Conservation (phyloP, 2,113 vertebrate species). For the Anhinga rufa region DNA sequence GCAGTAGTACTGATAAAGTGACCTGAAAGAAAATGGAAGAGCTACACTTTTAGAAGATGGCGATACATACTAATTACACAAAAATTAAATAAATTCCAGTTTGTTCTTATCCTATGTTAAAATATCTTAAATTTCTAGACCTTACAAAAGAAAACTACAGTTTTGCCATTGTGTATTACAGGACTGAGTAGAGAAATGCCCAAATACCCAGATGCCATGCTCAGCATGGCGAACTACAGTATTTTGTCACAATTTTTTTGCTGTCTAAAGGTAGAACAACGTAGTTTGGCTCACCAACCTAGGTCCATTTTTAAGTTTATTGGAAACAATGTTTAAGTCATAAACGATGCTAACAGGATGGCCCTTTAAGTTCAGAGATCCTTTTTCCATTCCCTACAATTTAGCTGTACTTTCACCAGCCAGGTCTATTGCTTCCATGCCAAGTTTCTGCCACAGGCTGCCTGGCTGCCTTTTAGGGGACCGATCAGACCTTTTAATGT, state of each 20-base stretch:
- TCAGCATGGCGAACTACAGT: background rate
- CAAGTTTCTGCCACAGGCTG: background rate
- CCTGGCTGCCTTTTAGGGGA: background rate
- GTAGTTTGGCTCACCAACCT: background rate
- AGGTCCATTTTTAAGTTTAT: background rate
- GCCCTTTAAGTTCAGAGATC: background rate
- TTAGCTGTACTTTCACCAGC: too few relatives aligned
- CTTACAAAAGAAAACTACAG: background rate
- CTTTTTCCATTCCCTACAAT: background rate
- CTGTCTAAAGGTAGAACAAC: background rate
- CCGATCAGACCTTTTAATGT: background rate
- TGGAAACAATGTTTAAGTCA: background rate
- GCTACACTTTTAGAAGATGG: background rate
- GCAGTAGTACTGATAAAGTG: background rate
- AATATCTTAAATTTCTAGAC: background rate
- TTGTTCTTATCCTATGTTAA: background rate
- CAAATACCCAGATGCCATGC: accelerated
- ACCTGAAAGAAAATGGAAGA: background rate
- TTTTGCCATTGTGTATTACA: background rate
- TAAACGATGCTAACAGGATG: background rate
- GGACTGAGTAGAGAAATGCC: background rate
- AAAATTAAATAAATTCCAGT: background rate
- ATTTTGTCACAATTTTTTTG: background rate
- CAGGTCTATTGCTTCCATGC: background rate
- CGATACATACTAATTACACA: accelerated